phyloP scores from a whole-genome alignment of 2,888 invertebrate species.

The Argynnis bischoffii region DNA sequence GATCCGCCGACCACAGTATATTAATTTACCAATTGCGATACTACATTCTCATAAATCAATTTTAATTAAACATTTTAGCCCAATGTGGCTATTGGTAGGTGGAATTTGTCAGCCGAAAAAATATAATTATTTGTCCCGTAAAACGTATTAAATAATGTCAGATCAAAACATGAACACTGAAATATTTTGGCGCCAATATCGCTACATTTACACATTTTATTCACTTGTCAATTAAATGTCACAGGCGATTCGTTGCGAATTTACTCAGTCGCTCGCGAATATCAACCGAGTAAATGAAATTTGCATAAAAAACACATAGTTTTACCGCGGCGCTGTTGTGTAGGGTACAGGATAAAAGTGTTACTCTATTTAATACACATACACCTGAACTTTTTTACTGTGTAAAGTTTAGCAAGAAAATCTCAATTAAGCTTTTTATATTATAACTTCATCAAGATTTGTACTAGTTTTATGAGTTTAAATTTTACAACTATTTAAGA shows the following conservation, averaged over 20 bases:
- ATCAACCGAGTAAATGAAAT: conserved; percentile 73
- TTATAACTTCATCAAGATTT: conserved; percentile 33
- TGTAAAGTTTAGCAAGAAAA: conserved; percentile 35
- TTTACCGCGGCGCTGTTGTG: conserved; percentile 45
- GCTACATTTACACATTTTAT: conserved; percentile 68
- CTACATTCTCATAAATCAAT: conserved; percentile 65
- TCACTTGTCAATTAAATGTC: conserved; percentile 78
- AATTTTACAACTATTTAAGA: not conserved
- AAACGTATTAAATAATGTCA: conserved; percentile 36
- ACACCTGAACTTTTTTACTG: conserved; percentile 37
- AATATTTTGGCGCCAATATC: conserved; percentile 60
- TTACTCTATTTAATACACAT: conserved; percentile 39
- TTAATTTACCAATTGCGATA: conserved; percentile 63
- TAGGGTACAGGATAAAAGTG: conserved; percentile 39
- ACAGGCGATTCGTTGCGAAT: conserved; percentile 72
- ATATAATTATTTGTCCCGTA: conserved; percentile 56
- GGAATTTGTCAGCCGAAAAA: conserved; percentile 55
- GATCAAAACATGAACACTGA: conserved; percentile 48
- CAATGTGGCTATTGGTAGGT: conserved; percentile 50
- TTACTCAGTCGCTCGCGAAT: conserved; percentile 69
- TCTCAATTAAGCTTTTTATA: conserved; percentile 35
- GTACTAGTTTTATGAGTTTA: conserved; percentile 25
- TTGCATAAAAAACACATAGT: conserved; percentile 73
- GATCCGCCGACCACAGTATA: conserved; percentile 67
- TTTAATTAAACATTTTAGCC: conserved; percentile 68